A percentile compares a stretch with the other conserved stretches of the same genome.
phyloP scores from a whole-genome alignment of 1,140 invertebrate genomes.

The Gryllus bimaculatus region DNA sequence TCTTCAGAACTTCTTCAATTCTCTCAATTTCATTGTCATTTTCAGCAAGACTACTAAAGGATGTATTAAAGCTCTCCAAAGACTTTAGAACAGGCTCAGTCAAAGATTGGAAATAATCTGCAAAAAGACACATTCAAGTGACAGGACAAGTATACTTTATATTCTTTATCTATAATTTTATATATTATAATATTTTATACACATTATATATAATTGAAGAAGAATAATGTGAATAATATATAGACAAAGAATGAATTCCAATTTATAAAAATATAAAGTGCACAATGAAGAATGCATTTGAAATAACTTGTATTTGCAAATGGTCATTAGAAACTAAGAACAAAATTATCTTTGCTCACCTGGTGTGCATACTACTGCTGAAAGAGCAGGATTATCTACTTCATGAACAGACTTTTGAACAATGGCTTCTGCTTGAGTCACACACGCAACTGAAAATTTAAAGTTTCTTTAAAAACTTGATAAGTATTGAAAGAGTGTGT shows the following conservation, averaged over 20 bases:
- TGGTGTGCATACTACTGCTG: conserved; percentile 56
- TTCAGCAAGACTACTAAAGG: conserved; percentile 31
- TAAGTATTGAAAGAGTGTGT: too few relatives aligned
- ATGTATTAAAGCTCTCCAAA: conserved; percentile 32
- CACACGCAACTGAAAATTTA: conserved; percentile 38
- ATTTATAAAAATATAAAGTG: too few relatives aligned
- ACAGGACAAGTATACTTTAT: too few relatives aligned
- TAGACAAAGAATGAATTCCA: too few relatives aligned
- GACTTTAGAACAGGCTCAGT: conserved; percentile 35
- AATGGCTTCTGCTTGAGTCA: conserved; percentile 49
- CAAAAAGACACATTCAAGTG: conserved; percentile 19
- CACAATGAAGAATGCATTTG: too few relatives aligned
- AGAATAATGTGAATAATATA: too few relatives aligned
- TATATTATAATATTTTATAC: too few relatives aligned
- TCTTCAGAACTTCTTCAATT: conserved; percentile 32
- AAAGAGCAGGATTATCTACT: conserved; percentile 59
- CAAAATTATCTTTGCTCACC: conserved; percentile 30
- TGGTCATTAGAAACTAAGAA: too few relatives aligned
- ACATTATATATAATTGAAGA: too few relatives aligned
- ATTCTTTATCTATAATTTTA: too few relatives aligned
- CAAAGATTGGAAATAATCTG: conserved; percentile 48
- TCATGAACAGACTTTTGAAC: conserved; percentile 51
- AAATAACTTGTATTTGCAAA: too few relatives aligned
- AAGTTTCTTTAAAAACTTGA: neutral
- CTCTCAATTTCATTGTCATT: conserved; percentile 33